Conservation (phyloP, 2,113 vertebrate species). For the Megaleporinus macrocephalus region DNA sequence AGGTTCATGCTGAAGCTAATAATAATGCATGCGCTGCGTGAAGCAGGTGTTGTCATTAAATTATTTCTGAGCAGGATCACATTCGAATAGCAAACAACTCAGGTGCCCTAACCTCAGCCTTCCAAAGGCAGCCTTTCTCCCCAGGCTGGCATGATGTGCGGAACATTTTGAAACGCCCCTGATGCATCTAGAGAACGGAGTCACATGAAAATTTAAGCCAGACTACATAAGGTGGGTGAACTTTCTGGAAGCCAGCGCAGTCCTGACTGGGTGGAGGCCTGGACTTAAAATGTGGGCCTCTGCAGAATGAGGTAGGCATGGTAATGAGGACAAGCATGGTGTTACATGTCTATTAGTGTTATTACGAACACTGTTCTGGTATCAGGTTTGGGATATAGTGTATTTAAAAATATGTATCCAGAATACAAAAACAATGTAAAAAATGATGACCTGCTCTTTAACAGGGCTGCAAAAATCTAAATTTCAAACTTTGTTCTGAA, state of each 20-base stretch:
- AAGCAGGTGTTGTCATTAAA: not conserved
- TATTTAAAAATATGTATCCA: too few species aligned
- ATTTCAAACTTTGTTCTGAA: too few species aligned
- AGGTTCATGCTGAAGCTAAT: not conserved
- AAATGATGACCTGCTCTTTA: too few species aligned
- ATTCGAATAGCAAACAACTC: not conserved
- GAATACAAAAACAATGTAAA: too few species aligned
- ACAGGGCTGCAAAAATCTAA: too few species aligned
- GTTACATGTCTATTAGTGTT: not conserved
- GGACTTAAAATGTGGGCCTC: not conserved
- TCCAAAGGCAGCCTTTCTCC: slow-evolving; percentile 10
- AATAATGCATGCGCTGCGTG: not conserved
- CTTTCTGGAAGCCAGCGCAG: not conserved
- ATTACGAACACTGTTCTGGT: not conserved
- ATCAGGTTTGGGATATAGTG: too few species aligned
- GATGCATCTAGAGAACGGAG: not conserved
- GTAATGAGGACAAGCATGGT: not conserved
- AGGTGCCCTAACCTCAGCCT: not conserved
- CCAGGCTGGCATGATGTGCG: slow-evolving; percentile 16
- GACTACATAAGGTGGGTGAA: slow-evolving; percentile 20
- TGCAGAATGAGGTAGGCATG: not conserved
- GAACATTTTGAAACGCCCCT: slow-evolving; percentile 20
- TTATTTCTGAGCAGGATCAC: slow-evolving; percentile 1
- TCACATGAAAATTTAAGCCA: not conserved
- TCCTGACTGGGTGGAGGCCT: slow-evolving; percentile 14